These are phyloP conservation scores for Achlya flavicornis DNA, from an alignment of 2,888 invertebrate species.

Conservation along the genomic window DNA sequence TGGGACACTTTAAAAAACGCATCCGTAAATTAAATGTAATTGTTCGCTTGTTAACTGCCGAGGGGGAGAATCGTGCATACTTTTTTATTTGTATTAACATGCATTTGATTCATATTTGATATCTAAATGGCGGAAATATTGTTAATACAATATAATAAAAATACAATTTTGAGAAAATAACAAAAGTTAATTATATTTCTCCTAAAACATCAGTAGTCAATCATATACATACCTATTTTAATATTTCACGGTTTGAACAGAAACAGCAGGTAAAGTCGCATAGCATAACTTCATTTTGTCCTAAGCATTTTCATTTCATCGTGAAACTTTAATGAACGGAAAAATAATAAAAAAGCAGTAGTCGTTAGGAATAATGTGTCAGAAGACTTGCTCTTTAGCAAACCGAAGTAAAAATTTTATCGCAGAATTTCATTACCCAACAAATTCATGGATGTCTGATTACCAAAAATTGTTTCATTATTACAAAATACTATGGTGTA, in stretches of 20 bases:
- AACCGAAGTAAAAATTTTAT: too few relatives aligned
- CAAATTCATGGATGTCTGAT: too few relatives aligned
- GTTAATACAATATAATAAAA: constrained; percentile 6
- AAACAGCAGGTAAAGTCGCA: too few relatives aligned
- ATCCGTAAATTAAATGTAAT: constrained; percentile 83
- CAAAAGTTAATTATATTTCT: too few relatives aligned
- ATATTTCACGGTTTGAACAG: too few relatives aligned
- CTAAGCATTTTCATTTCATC: background rate
- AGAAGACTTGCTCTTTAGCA: too few relatives aligned
- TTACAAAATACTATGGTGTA: too few relatives aligned
- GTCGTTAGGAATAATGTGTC: background rate
- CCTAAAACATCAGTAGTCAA: background rate
- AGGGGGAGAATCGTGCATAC: constrained; percentile 46
- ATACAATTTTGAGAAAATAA: background rate
- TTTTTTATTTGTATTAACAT: constrained; percentile 32
- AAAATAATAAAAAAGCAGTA: constrained; percentile 2
- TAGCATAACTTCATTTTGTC: too few relatives aligned
- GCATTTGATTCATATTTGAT: constrained; percentile 28
- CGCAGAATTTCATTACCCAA: too few relatives aligned
- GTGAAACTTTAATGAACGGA: background rate
- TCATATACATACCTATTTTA: too few relatives aligned
- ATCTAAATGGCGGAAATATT: constrained; percentile 23
- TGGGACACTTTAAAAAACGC: constrained; percentile 80
- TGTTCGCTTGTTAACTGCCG: constrained; percentile 78
- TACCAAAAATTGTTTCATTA: background rate